Percentiles rank a stretch among this genome's conserved stretches.
Conservation (phyloP, 2,797 vertebrate species). For the Hypotaenidia okinawae region DNA sequence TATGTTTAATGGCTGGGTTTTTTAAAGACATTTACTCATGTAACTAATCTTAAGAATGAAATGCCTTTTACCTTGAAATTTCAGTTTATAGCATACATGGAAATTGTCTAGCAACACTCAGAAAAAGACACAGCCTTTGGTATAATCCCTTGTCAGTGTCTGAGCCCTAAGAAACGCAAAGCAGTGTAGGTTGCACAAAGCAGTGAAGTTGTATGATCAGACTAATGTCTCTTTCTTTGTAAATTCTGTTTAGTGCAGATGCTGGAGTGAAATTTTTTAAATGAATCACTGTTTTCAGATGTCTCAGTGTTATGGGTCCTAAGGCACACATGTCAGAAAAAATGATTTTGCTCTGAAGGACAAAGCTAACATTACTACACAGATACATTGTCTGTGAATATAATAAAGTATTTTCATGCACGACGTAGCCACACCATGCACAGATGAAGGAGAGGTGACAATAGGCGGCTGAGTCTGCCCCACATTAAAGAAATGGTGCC, state of each 20-base stretch:
- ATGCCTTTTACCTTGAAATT: not conserved
- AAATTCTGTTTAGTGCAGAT: slow-evolving; percentile 56
- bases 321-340: slow-evolving; percentile 18
- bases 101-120: not conserved
- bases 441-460: slow-evolving; percentile 17
- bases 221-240: slow-evolving; percentile 12
- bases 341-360: slow-evolving; percentile 28
- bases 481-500: not conserved
- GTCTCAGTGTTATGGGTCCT: slow-evolving; percentile 45
- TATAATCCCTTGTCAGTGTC: not conserved
- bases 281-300: slow-evolving; percentile 53
- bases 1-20: not conserved
- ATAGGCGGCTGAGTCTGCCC: not conserved
- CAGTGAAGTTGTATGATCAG: not conserved
- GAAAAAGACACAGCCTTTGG: not conserved
- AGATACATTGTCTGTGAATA: slow-evolving; percentile 56
- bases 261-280: slow-evolving; percentile 50
- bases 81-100: not conserved
- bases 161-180: not conserved
- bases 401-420: not conserved
- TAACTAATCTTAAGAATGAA: not conserved
- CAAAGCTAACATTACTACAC: slow-evolving; percentile 51
- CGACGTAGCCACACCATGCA: not conserved
- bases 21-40: not conserved
- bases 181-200: not conserved